These are phyloP conservation scores for Upupa epops DNA, from an alignment of 2,113 vertebrate genomes.

Conservation along the genomic window DNA sequence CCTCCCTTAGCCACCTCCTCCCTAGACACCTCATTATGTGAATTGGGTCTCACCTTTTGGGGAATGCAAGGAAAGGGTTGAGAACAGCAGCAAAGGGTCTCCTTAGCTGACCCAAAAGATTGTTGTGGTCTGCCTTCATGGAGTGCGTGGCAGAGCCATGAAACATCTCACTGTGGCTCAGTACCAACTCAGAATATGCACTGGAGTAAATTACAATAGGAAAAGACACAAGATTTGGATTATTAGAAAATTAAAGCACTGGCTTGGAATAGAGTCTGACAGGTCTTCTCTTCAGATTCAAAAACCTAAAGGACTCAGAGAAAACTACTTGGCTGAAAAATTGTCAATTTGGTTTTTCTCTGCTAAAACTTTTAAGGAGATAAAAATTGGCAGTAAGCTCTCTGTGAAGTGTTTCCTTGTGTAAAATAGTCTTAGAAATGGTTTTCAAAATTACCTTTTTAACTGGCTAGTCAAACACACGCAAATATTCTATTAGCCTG, in stretches of 20 bases:
- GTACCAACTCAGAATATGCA: too few species aligned
- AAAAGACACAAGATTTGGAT: neutral
- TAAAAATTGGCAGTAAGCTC: neutral
- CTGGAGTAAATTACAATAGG: neutral
- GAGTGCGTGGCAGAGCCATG: neutral
- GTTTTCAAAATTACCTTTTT: neutral
- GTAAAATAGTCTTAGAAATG: neutral
- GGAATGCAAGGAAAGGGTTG: neutral
- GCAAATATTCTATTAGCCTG: neutral
- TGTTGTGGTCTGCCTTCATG: neutral
- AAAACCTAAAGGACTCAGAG: neutral
- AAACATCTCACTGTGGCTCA: neutral
- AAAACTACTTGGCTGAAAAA: neutral
- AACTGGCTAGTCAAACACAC: neutral
- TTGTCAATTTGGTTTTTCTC: neutral
- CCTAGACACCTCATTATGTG: neutral
- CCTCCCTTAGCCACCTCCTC: neutral
- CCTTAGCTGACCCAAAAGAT: neutral
- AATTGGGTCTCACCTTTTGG: rapidly evolving
- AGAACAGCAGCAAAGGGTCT: neutral
- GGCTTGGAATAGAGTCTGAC: neutral
- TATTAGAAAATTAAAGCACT: neutral
- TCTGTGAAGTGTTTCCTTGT: neutral
- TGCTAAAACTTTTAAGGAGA: neutral
- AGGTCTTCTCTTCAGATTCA: neutral